Base-by-base conservation (phyloP, 53 echinoderm and acorn worm species). In the Paracentrotus lividus region DNA sequence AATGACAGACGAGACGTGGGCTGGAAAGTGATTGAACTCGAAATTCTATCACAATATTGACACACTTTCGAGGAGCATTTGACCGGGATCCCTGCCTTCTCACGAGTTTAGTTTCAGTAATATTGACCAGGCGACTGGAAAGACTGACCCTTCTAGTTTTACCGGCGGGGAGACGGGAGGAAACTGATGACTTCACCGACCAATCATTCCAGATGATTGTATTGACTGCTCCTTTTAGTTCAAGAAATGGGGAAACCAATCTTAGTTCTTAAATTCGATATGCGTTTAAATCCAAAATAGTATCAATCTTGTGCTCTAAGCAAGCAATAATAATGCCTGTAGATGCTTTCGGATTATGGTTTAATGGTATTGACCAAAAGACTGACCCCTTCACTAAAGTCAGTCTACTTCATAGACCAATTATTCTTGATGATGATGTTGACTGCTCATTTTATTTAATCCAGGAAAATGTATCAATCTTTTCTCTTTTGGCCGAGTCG, bases 31-130 rank as follows among this genome's bases (percentile, higher is more conserved):
- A 76, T 42, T 44, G 81, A 81, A 81, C 45, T 34, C 20, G 47
- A 81, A 81, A 81, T 49, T 45, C 81, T 49, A 44, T 44, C 47
- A 6, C 81, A 81, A 47, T 81, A 81, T 81, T 81, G 81, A 81
- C 81, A 44, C 47, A 81, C 47, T 47, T 81, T 81, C 81, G 26
- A n/a, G 45, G 7, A n/a, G 47, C 7, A n/a, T n/a, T 13, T 47
- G 47, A 45, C 81, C 81, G 12, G 72, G 81, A 81, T 78, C 26
- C n/a, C 42, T 15, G 4, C 43, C 42, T 12, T 24, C 33, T 32
- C 67, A 0, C 67, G 4, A 26, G 72, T 81, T 24, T 5, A 47
- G 36, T 72, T 72, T 72, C 40, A 49, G 47, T 6, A 26, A 81
- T 81, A 81, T 81, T 81, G 81, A 81, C 81, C 81, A 49, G 47